Evolutionary conservation across 2,797 vertebrate species (phyloP).

Genomic region (Falco berigora): DNA sequence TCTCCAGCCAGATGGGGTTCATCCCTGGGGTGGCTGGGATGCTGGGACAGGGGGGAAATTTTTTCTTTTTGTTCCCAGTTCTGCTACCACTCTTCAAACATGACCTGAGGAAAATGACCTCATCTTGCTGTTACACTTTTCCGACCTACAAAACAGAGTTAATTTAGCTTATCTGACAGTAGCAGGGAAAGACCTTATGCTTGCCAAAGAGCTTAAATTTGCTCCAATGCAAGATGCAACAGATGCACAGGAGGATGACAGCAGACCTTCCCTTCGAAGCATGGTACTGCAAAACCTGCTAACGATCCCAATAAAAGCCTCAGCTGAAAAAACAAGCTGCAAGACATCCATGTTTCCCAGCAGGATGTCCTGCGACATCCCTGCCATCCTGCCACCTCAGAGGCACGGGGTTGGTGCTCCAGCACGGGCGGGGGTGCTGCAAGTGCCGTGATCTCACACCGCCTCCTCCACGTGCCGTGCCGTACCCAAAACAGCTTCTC

Average conservation of each 20-base stretch:
- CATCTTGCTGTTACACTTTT: background rate
- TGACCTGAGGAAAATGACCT: background rate
- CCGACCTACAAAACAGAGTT: background rate
- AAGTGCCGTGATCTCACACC: rapidly evolving
- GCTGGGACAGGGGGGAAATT: background rate
- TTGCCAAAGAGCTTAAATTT: background rate
- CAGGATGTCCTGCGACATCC: background rate
- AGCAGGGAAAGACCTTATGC: background rate
- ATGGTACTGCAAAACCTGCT: background rate
- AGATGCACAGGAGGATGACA: background rate
- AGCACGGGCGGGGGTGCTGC: background rate
- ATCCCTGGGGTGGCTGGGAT: background rate
- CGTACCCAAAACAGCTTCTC: rapidly evolving
- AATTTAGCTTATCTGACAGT: background rate
- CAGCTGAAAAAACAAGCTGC: background rate
- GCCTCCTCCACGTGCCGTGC: rapidly evolving
- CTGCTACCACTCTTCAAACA: background rate
- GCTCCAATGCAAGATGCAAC: background rate
- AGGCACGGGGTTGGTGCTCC: background rate
- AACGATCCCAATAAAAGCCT: background rate
- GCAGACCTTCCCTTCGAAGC: background rate
- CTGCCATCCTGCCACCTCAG: background rate
- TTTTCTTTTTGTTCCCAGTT: background rate
- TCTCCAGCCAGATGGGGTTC: background rate
- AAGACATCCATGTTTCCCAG: background rate